Base-by-base conservation (phyloP, 92 coral and sea anemone genomes). In the Phymanthus crucifer region DNA sequence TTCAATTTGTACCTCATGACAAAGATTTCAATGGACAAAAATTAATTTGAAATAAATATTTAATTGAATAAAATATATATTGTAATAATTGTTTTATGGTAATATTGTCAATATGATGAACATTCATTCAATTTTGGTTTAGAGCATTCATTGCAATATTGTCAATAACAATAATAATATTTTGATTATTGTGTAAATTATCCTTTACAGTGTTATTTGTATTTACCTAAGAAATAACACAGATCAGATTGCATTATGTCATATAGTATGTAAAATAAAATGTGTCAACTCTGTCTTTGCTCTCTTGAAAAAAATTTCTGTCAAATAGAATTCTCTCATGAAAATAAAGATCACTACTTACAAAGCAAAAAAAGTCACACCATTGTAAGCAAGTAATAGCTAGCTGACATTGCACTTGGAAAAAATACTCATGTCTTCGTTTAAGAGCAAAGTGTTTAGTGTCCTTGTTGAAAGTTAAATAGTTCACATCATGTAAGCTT, bases 341-440 rank as follows among this genome's bases (percentile, higher is more conserved):
- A 46, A 31, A 29, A 54, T 38, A 81, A 37, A 58, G 24, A 16
- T 61, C 35, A 36, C 66, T 45, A 45, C 31, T 61, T 27, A 81
- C 61, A 61, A 23, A 82, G 48, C 80, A 34, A 66, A 77, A 84
- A 70, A 78, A 77, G 57, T 69, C 79, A 73, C 89, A 80, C 89
- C 89, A 86, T n/a, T 73, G 81, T 40, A 80, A 37, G 16, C 84
- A 83, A 74, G 87, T 76, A 40, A 84, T 58, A 4, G 83, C 84
- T 32, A 83, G 78, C 73, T 87, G 87, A 70, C 87, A 87, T 43
- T 87, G 91, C 31, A 83, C 72, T 78, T 83, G 91, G 38, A 77
- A 78, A 33, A 69, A 87, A 66, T 78, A 83, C 37, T 52, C 32
- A 66, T 87, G 87, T 26, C 70, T 87, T 45, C 58, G 35, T 31